Evolutionary conservation across 2,113 vertebrate species (phyloP), one percentile per base, ranked within the genome.

Genomic region (Rhineura floridana): DNA sequence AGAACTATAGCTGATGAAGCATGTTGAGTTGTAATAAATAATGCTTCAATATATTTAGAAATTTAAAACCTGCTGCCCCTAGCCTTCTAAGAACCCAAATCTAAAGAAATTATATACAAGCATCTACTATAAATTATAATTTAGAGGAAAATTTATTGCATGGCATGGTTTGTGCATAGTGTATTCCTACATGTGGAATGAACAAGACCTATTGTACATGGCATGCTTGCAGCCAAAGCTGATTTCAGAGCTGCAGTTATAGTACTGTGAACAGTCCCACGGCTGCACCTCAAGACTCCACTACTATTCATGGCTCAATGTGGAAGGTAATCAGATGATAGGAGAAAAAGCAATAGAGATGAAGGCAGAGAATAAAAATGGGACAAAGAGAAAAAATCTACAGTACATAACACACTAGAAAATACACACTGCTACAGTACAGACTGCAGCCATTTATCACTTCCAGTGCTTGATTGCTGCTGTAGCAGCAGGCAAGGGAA

Each of bases 401-500:
- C 79, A 88, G 75, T 36, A 55, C 0, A 89, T 13, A 39, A 0
- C 0, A n/a, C 69, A 12, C 21, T 50, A 86, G 92, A 11, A 77
- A 88, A 73, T 67, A 82, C 25, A 75, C 83, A 55, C 87, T 87
- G 65, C 88, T 94, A 50, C 87, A 30, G 87, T 80, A 87, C 67
- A 55, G 55, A 3, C 48, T 72, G 72, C 73, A 88, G 91, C 33
- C 50, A 67, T 48, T 83, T 17, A 72, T 93, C 87, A 87, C 84
- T 10, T 90, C 28, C 42, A 86, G 3, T 42, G 88, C 80, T 91
- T 69, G 25, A 72, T 8, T 52, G 80, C 1, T 88, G 36, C 36
- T 76, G 87, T 91, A 89, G 83, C 83, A 83, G n/a, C 52, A 88
- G 72, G 42, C 70, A 80, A 79, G 82, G 76, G 87, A 70, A 90